A percentile compares a stretch with the other conserved stretches of the same genome.
Evolutionary conservation across 2,888 invertebrate genomes (phyloP).

Genomic region (Orthosia incerta): DNA sequence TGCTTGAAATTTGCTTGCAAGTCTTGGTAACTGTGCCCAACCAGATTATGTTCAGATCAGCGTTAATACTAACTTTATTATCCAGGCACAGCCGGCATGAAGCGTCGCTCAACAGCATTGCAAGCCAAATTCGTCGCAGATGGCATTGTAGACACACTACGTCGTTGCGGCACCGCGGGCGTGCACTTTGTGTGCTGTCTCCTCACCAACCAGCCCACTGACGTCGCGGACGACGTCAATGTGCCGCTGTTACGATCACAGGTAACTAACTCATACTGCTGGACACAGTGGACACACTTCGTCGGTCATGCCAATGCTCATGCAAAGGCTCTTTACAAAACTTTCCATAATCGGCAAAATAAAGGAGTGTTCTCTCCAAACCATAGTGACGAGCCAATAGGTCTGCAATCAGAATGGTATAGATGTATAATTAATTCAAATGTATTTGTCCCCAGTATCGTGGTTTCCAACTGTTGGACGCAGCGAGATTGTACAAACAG

Average conservation of each 20-base stretch:
- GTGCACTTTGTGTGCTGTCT: conserved; percentile 97
- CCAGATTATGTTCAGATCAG: too few species aligned
- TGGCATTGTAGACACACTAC: conserved; percentile 96
- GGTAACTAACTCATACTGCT: conserved; percentile 84
- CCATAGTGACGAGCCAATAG: not conserved
- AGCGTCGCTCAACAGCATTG: conserved; percentile 95
- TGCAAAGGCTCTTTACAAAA: too few species aligned
- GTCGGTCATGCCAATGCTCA: not conserved
- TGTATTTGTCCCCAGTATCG: conserved; percentile 92
- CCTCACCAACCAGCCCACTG: conserved; percentile 92
- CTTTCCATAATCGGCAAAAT: too few species aligned
- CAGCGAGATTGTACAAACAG: conserved; percentile 97
- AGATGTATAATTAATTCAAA: too few species aligned
- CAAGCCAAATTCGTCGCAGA: conserved; percentile 94
- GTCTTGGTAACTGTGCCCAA: too few species aligned
- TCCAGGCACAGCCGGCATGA: conserved; percentile 92
- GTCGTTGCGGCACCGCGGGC: conserved; percentile 93
- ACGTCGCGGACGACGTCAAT: conserved; percentile 92
- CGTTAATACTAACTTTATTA: not conserved
- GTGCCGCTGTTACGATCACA: conserved; percentile 97
- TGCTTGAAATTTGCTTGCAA: too few species aligned
- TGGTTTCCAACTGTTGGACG: conserved; percentile 97
- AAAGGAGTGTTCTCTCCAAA: not conserved
- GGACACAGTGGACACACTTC: not conserved
- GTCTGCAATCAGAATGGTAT: not conserved